A percentile compares a stretch with the other conserved stretches of the same genome.
phyloP scores from a whole-genome alignment of 1,140 invertebrate species.

The Eubasilissa regina region DNA sequence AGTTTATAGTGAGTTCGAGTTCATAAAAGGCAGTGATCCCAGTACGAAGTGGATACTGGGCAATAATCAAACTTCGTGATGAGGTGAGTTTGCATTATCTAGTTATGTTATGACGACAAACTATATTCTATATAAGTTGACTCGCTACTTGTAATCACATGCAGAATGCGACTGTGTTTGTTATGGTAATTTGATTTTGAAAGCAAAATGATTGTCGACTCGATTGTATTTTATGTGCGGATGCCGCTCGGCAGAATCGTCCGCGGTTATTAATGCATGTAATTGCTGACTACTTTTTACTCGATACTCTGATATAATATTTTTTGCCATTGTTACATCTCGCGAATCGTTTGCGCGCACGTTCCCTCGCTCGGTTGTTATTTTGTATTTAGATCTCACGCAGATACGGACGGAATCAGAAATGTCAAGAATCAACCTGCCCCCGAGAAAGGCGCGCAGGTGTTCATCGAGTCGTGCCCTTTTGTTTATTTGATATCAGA shows the following conservation, averaged over 20 bases:
- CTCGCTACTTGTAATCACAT: neutral
- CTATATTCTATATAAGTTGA: no score
- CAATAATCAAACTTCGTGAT: neutral
- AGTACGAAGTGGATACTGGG: no score
- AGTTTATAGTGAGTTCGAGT: no score
- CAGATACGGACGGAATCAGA: neutral
- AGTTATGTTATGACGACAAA: neutral
- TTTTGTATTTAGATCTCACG: no score
- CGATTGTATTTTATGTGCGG: neutral
- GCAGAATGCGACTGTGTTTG: neutral
- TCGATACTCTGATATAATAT: no score
- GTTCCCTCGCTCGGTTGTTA: no score
- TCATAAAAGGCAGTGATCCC: no score
- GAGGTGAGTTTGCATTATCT: constrained; percentile 7
- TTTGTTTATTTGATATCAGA: no score
- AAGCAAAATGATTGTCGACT: neutral
- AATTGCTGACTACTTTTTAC: no score
- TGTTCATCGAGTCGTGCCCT: neutral
- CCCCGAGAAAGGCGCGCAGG: neutral
- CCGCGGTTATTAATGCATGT: no score
- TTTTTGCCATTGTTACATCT: no score
- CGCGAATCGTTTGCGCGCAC: no score
- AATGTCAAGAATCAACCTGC: constrained; percentile 4
- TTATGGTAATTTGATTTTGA: constrained; percentile 9
- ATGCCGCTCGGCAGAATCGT: neutral